phyloP scores from a whole-genome alignment of 2,888 invertebrate species.

The Nasonovia ribisnigri region DNA sequence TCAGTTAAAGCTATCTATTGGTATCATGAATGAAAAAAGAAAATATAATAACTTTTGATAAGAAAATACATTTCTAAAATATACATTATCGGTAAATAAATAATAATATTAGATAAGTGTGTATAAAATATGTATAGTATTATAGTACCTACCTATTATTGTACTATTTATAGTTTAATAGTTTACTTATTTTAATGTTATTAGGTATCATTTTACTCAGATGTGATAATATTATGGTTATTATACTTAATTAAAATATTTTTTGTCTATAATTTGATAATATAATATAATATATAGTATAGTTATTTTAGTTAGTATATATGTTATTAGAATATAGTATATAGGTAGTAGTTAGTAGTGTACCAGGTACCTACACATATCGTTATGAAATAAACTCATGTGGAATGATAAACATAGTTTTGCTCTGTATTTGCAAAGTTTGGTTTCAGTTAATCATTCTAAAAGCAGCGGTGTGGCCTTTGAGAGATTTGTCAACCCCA shows the following conservation, averaged over 20 bases:
- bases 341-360: too few relatives aligned
- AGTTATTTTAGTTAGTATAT: background rate
- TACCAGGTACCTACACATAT: background rate
- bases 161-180: background rate
- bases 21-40: background rate
- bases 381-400: background rate
- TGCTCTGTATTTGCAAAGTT: background rate
- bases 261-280: background rate
- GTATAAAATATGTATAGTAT: background rate
- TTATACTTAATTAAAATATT: background rate
- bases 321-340: background rate
- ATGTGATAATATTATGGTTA: background rate
- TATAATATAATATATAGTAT: too few relatives aligned
- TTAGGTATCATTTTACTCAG: background rate
- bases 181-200: background rate
- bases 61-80: background rate
- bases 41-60: background rate
- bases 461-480: slow-evolving; percentile 31
- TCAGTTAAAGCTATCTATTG: too few relatives aligned
- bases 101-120: background rate
- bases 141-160: too few relatives aligned
- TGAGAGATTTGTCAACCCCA: slow-evolving; percentile 55
- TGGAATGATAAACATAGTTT: background rate
- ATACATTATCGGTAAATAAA: background rate
- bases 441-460: slow-evolving; percentile 49